These are phyloP conservation scores for Bryconaethiops microstoma DNA, from an alignment of 2,797 vertebrate species.

Conservation along the genomic window DNA sequence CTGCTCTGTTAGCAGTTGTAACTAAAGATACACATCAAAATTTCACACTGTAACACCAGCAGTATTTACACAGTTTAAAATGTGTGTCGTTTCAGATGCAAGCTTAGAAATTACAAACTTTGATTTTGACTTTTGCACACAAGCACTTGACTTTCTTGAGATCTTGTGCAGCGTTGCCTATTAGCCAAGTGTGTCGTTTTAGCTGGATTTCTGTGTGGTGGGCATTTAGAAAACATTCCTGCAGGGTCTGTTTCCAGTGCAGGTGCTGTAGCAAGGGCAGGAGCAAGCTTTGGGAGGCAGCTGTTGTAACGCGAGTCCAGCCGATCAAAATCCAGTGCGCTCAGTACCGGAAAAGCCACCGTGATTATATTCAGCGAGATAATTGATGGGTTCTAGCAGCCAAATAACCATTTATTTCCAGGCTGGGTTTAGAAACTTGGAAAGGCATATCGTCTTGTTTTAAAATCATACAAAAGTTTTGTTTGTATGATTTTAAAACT, in stretches of 20 bases:
- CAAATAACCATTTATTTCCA: slow-evolving; percentile 64
- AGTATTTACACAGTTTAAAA: no score
- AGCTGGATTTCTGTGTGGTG: background rate
- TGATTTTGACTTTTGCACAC: no score
- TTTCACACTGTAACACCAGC: no score
- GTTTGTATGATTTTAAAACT: slow-evolving; percentile 5
- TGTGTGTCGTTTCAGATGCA: no score
- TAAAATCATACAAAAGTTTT: background rate
- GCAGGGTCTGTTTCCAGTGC: slow-evolving; percentile 69
- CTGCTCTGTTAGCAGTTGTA: no score
- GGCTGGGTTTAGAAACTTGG: slow-evolving; percentile 61
- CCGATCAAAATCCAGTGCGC: slow-evolving; percentile 68
- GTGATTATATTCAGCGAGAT: slow-evolving; percentile 74
- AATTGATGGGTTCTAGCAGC: slow-evolving; percentile 66
- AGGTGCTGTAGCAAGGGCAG: slow-evolving; percentile 50
- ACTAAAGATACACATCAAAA: no score
- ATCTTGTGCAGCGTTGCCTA: background rate
- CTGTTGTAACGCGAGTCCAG: no score
- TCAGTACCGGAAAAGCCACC: slow-evolving; percentile 74
- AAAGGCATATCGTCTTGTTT: background rate
- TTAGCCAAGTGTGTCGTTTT: slow-evolving; percentile 4
- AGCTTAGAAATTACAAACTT: no score
- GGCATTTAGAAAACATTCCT: slow-evolving; percentile 60
- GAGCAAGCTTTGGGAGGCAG: slow-evolving; percentile 63
- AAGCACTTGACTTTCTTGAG: no score